Evolutionary conservation across 2,888 invertebrate species (phyloP).

Genomic region (Subacronicta megacephala): DNA sequence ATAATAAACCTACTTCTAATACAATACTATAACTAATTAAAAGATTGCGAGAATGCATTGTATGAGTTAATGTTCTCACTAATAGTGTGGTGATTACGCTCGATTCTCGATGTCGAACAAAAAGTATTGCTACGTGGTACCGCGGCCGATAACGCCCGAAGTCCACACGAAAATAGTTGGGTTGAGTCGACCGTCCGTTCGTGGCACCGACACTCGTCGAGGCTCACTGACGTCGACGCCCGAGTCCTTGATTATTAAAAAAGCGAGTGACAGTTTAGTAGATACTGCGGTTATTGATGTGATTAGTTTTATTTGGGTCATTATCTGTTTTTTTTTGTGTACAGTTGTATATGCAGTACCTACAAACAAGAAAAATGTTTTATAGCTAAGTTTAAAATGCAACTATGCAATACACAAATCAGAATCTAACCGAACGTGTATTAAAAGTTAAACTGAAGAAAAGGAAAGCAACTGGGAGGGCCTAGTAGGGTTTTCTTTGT

Average conservation of each 20-base stretch:
- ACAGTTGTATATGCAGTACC: conserved; percentile 18
- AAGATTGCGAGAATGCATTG: conserved; percentile 54
- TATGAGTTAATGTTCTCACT: conserved; percentile 53
- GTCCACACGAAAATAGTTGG: conserved; percentile 70
- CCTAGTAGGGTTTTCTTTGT: too few relatives aligned
- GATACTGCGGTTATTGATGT: conserved; percentile 56
- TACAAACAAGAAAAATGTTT: not conserved
- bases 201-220: conserved; percentile 73
- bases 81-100: conserved; percentile 58
- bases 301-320: conserved; percentile 52
- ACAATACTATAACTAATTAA: conserved; percentile 39
- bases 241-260: conserved; percentile 75
- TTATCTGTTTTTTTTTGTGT: conserved; percentile 46
- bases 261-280: conserved; percentile 69
- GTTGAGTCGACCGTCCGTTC: conserved; percentile 59
- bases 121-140: conserved; percentile 49
- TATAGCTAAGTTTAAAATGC: too few relatives aligned
- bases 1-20: conserved; percentile 14
- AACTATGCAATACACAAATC: too few relatives aligned
- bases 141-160: conserved; percentile 60
- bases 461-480: too few relatives aligned
- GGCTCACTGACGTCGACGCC: conserved; percentile 64
- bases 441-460: too few relatives aligned
- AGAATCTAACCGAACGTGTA: too few relatives aligned
- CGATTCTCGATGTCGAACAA: conserved; percentile 51